Evolutionary conservation across 2,113 vertebrate genomes (phyloP), one percentile per base, ranked within the genome.

Genomic region (Saiga tatarica): DNA sequence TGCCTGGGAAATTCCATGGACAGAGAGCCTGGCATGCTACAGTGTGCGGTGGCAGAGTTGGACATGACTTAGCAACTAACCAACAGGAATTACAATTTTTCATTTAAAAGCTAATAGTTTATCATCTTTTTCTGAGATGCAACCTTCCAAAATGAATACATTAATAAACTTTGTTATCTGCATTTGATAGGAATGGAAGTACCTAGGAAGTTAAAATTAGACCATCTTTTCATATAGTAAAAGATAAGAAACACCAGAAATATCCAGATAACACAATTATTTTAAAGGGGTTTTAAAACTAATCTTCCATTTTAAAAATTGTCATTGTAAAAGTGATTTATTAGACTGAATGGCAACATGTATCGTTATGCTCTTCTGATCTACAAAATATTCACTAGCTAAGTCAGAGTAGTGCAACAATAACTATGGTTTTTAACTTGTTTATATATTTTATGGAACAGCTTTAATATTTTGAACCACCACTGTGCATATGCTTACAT

Each of bases 131-230:
- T 87, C 76, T 89, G 74, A 94, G 45, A 50, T 81, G 74, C 0
- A 3, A 17, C n/a, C 47, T 96, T 71, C 33, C 45, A 96, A 83
- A 94, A 94, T 86, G 39, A 96, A 64, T 90, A 55, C 3, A 90
- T 52, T 87, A 78, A 21, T 91, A 91, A 95, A 81, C 52, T 87
- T 90, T 52, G 89, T 79, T 93, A 15, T 91, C n/a, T 95, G 45
- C 16, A 55, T 85, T 85, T 91, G 47, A 33, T n/a, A 83, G 55
- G 30, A 94, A 74, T 47, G 52, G 14, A 84, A 7, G 19, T 93
- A 5, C 26, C 39, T 97, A 78, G 64, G n/a, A 88, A 87, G 42
- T 93, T 93, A 91, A 83, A 87, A 39, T 97, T 95, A 91, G 28
- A 89, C 55, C 2, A 33, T 90, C 16, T 85, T 88, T 88, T 98